phyloP scores from a whole-genome alignment of 1,140 invertebrate genomes.

The Stratiolaelaps scimitus region DNA sequence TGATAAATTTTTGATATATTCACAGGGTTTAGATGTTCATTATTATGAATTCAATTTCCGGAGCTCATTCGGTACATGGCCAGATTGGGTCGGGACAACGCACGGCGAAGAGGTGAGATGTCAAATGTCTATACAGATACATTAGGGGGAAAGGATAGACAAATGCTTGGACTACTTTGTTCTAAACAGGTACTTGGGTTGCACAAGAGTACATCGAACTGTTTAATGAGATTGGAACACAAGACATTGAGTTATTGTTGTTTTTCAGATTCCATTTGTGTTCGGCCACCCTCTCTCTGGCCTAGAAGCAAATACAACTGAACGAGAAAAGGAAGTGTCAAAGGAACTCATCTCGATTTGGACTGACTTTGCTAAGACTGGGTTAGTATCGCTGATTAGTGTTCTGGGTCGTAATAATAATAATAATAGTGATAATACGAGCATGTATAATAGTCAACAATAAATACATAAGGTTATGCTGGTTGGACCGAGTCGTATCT shows the following conservation, averaged over 20 bases:
- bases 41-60: slow-evolving; percentile 27
- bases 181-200: too few species aligned
- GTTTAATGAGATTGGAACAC: too few species aligned
- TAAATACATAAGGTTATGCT: too few species aligned
- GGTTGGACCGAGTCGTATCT: too few species aligned
- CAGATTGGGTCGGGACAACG: slow-evolving; percentile 19
- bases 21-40: slow-evolving; percentile 6
- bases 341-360: slow-evolving; percentile 2
- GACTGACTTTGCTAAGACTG: slow-evolving; percentile 24
- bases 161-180: too few species aligned
- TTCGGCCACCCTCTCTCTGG: slow-evolving; percentile 19
- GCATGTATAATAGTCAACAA: too few species aligned
- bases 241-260: too few species aligned
- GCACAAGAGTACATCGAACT: too few species aligned
- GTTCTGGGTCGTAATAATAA: too few species aligned
- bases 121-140: not conserved
- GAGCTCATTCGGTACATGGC: slow-evolving; percentile 21
- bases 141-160: too few species aligned
- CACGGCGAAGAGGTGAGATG: slow-evolving; percentile 16
- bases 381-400: slow-evolving; percentile 1
- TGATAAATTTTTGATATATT: too few species aligned
- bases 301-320: not conserved
- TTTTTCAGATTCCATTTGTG: slow-evolving; percentile 20
- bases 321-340: slow-evolving; percentile 6
- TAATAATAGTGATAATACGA: too few species aligned